Conservation (phyloP, 2,797 vertebrate genomes). For the Sebastes baramenuke region DNA sequence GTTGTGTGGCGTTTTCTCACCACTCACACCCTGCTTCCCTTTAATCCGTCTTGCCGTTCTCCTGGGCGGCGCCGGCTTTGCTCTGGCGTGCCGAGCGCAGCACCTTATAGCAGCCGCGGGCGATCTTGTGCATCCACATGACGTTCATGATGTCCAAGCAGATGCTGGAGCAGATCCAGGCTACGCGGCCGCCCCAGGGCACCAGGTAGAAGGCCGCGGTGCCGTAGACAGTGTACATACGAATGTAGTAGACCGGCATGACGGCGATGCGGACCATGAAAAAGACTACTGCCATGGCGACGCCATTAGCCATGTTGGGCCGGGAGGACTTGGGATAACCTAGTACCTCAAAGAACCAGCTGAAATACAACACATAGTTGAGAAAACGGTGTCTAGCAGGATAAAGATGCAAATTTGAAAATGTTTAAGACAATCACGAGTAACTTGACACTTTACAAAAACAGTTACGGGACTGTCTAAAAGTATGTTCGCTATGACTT, state of each 20-base stretch:
- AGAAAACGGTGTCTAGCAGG: neutral
- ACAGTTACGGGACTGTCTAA: neutral
- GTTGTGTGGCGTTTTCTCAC: slow-evolving; percentile 8
- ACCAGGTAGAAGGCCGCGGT: slow-evolving; percentile 90
- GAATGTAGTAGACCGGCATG: slow-evolving; percentile 91
- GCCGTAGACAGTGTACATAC: slow-evolving; percentile 88
- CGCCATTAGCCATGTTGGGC: slow-evolving; percentile 93
- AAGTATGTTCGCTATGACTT: neutral
- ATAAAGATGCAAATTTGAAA: neutral
- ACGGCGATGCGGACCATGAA: slow-evolving; percentile 93
- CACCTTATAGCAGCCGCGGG: slow-evolving; percentile 93
- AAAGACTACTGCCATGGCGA: slow-evolving; percentile 94
- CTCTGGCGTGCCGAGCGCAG: slow-evolving; percentile 82
- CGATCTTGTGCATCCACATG: slow-evolving; percentile 99
- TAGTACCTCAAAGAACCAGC: slow-evolving; percentile 98
- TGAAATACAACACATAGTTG: slow-evolving; percentile 78
- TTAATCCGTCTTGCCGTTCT: slow-evolving; percentile 93
- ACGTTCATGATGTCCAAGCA: slow-evolving; percentile 96
- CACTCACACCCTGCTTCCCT: slow-evolving; percentile 23
- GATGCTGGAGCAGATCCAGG: slow-evolving; percentile 91
- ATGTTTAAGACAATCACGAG: neutral
- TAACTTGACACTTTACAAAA: neutral
- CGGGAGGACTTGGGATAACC: slow-evolving; percentile 92
- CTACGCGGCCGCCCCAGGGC: slow-evolving; percentile 85
- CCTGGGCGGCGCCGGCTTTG: slow-evolving; percentile 80